These are phyloP conservation scores for Schlechtendalia chinensis DNA, from an alignment of 1,140 invertebrate species.

Conservation along the genomic window DNA sequence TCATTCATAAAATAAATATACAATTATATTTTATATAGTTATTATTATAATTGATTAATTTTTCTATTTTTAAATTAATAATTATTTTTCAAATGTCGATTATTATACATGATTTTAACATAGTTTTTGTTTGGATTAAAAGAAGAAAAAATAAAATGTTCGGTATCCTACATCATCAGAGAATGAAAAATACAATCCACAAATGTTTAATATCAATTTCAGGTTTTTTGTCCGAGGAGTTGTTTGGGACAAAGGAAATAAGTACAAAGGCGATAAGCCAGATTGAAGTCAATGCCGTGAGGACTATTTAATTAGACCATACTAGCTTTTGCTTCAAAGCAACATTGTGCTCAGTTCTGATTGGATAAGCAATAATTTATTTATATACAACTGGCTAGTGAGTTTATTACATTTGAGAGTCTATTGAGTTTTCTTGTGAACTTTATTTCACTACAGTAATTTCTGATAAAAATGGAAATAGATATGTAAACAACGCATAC, in stretches of 20 bases:
- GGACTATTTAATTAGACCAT: not conserved
- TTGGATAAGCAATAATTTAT: not conserved
- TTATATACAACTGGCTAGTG: not conserved
- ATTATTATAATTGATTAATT: too few relatives aligned
- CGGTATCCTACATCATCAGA: not conserved
- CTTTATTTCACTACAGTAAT: not conserved
- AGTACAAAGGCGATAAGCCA: not conserved
- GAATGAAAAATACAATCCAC: not conserved
- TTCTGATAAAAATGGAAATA: not conserved
- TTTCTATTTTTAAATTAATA: too few relatives aligned
- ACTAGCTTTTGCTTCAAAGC: not conserved
- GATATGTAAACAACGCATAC: not conserved
- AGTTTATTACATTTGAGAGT: not conserved
- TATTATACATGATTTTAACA: not conserved
- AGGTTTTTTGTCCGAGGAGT: not conserved
- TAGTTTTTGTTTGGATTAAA: not conserved
- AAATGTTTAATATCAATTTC: constrained; percentile 4
- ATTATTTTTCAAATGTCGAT: not conserved
- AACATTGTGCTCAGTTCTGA: not conserved
- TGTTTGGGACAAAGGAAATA: not conserved
- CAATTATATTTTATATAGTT: too few relatives aligned
- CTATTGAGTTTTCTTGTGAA: not conserved
- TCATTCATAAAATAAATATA: too few relatives aligned
- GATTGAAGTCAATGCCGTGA: not conserved
- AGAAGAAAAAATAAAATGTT: not conserved